Evolutionary conservation across 2,113 vertebrate species (phyloP).

Genomic region (Spea bombifrons): DNA sequence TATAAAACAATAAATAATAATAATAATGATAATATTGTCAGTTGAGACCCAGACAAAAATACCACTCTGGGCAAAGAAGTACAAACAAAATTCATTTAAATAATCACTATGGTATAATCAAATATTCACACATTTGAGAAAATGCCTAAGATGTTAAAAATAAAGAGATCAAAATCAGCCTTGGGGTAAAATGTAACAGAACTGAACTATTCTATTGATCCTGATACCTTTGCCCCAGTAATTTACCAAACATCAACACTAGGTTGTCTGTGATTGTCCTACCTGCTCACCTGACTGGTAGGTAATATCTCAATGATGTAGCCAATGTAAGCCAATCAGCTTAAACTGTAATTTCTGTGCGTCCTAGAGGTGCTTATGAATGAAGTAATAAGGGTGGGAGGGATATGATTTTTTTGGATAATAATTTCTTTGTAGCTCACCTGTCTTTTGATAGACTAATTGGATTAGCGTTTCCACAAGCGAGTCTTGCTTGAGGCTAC

Average conservation of each 20-base stretch:
- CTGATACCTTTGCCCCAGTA: background rate
- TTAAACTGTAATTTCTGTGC: background rate
- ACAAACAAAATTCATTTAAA: too few species aligned
- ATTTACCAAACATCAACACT: background rate
- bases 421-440: slow-evolving; percentile 3
- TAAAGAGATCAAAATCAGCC: too few species aligned
- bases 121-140: too few species aligned
- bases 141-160: too few species aligned
- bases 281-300: background rate
- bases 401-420: background rate
- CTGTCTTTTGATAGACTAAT: slow-evolving; percentile 4
- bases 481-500: background rate
- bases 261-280: background rate
- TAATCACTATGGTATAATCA: too few species aligned
- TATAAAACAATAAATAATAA: too few species aligned
- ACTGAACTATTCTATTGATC: background rate
- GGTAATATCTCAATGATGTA: background rate
- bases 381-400: slow-evolving; percentile 15
- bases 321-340: background rate
- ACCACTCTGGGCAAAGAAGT: too few species aligned
- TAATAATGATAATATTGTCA: too few species aligned
- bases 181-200: background rate
- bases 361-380: background rate
- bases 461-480: background rate
- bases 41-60: too few species aligned